phyloP scores from a whole-genome alignment of 2,113 vertebrate species.

The Pogonocichla stellata region DNA sequence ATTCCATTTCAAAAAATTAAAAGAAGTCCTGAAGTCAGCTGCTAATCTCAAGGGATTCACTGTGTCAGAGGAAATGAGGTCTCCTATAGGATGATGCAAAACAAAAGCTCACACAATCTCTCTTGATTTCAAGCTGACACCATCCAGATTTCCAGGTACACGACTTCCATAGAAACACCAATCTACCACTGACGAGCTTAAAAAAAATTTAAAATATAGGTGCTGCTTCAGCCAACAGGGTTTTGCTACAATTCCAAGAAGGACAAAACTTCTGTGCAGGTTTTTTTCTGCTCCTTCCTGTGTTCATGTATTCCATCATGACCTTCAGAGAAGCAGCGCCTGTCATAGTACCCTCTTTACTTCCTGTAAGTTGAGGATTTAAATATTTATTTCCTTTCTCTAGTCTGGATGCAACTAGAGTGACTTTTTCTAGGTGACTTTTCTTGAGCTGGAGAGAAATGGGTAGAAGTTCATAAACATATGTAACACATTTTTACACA shows the following conservation, averaged over 20 bases:
- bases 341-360: background rate
- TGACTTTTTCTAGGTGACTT: background rate
- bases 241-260: background rate
- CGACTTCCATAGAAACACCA: fast-evolving
- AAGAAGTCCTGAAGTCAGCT: background rate
- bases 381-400: background rate
- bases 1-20: background rate
- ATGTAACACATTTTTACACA: background rate
- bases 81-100: background rate
- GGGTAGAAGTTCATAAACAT: background rate
- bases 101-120: fast-evolving
- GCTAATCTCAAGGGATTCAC: background rate
- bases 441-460: background rate
- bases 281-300: background rate
- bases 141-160: background rate
- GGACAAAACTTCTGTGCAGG: background rate
- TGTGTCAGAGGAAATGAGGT: background rate
- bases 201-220: background rate
- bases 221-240: background rate
- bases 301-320: background rate
- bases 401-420: background rate
- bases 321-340: background rate
- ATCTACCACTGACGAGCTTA: background rate
- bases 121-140: background rate
- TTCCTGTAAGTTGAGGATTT: background rate